These are phyloP conservation scores for Halichoeres trimaculatus DNA, from an alignment of 2,113 vertebrate species.

Conservation along the genomic window DNA sequence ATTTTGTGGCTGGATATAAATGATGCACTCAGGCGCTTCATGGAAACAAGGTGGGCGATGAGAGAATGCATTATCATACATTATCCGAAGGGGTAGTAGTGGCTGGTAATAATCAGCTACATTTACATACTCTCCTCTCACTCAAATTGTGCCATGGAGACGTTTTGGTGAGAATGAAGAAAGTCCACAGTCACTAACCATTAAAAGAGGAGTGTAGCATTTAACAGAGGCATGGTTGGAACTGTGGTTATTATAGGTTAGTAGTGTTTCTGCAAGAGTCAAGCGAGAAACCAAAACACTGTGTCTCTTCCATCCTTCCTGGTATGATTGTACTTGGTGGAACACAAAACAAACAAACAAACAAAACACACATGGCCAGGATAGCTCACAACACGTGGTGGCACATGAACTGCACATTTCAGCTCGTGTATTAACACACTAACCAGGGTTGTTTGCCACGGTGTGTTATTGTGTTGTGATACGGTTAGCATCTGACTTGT, in stretches of 20 bases:
- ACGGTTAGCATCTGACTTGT: neutral
- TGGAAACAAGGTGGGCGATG: constrained; percentile 3
- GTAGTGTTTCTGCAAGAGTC: too few species aligned
- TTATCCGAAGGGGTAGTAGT: neutral
- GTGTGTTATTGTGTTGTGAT: neutral
- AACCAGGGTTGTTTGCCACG: neutral
- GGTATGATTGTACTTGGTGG: neutral
- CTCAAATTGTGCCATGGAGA: neutral
- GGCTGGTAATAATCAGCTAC: constrained; percentile 12
- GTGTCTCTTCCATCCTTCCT: too few species aligned
- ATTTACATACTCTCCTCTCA: constrained; percentile 7
- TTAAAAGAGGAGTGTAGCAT: too few species aligned
- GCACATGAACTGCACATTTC: neutral
- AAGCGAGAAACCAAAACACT: too few species aligned
- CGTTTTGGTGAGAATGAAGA: neutral
- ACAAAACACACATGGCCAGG: too few species aligned
- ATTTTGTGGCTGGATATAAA: constrained; percentile 2
- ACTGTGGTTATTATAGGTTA: too few species aligned
- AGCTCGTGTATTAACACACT: neutral
- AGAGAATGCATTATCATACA: constrained; percentile 20
- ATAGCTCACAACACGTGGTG: too few species aligned
- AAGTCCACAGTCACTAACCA: neutral
- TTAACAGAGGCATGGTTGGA: too few species aligned
- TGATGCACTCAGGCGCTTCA: neutral
- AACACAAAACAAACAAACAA: too few species aligned